Percentiles rank a stretch among this genome's conserved stretches.
phyloP scores from a whole-genome alignment of 2,888 invertebrate species.

The Herminia tarsipennalis region DNA sequence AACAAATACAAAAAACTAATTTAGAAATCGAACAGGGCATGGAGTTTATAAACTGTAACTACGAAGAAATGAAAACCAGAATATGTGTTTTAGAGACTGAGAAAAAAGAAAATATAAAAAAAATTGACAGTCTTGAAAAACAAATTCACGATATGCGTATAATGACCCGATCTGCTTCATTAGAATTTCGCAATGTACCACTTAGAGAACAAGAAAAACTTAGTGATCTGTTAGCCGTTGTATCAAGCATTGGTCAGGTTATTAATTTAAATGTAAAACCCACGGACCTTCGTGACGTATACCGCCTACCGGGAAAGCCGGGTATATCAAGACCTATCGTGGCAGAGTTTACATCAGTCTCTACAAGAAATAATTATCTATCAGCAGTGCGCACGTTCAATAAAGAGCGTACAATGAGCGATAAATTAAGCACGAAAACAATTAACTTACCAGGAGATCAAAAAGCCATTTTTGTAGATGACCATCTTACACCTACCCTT shows the following conservation, averaged over 20 bases:
- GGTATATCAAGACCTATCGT: slow-evolving; percentile 1
- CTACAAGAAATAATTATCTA: slow-evolving; percentile 1
- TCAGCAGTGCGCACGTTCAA: background rate
- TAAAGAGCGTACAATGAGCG: slow-evolving; percentile 1
- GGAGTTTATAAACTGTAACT: background rate
- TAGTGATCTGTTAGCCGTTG: background rate
- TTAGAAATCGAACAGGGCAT: background rate
- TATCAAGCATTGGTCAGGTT: background rate
- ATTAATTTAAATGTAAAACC: background rate
- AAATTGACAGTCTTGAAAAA: background rate
- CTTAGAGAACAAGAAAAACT: background rate
- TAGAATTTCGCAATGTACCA: background rate
- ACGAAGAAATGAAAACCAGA: background rate
- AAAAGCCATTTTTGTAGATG: slow-evolving; percentile 2
- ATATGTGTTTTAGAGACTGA: background rate
- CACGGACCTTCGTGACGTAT: slow-evolving; percentile 1
- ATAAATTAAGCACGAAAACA: slow-evolving; percentile 1
- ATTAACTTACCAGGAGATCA: slow-evolving; percentile 2
- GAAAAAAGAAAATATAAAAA: background rate
- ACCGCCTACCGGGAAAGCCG: slow-evolving; percentile 3
- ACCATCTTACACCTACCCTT: slow-evolving; percentile 3
- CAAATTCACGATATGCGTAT: background rate
- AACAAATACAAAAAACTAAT: background rate
- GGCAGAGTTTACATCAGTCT: slow-evolving; percentile 6
- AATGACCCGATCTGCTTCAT: background rate